Conservation (phyloP, 2,113 vertebrate genomes). For the Elanoides forficatus region DNA sequence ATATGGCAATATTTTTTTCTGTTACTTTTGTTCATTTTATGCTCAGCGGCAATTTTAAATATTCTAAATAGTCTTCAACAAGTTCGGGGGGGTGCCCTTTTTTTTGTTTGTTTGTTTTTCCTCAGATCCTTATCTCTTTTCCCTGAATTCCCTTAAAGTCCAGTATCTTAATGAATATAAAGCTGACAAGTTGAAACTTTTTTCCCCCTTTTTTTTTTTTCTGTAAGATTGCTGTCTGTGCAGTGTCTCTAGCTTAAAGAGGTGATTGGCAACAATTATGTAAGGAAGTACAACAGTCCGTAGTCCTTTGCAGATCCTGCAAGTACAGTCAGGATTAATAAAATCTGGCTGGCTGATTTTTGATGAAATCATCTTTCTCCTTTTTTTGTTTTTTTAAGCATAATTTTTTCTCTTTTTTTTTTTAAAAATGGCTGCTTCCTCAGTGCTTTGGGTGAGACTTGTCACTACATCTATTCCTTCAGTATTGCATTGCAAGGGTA, state of each 20-base stretch:
- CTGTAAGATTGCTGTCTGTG: background rate
- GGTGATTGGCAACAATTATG: background rate
- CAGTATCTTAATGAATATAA: background rate
- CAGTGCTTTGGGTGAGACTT: background rate
- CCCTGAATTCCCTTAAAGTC: background rate
- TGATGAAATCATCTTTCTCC: background rate
- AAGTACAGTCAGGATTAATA: background rate
- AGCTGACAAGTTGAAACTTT: background rate
- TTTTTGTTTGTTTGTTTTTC: no score
- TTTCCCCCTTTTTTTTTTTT: background rate
- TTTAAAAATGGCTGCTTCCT: background rate
- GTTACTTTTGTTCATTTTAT: slow-evolving; percentile 29
- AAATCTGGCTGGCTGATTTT: background rate
- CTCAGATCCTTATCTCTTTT: background rate
- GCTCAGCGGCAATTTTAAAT: background rate
- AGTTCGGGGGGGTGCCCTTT: background rate
- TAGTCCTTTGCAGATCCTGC: background rate
- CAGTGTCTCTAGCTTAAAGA: background rate
- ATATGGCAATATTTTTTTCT: background rate
- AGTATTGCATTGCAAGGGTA: background rate
- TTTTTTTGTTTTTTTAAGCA: background rate
- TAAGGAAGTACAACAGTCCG: background rate
- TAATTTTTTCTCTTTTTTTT: background rate
- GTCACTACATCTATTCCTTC: background rate
- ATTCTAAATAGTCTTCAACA: background rate